Conservation (phyloP, 2,797 vertebrate species). For the Gambusia yucatana region DNA sequence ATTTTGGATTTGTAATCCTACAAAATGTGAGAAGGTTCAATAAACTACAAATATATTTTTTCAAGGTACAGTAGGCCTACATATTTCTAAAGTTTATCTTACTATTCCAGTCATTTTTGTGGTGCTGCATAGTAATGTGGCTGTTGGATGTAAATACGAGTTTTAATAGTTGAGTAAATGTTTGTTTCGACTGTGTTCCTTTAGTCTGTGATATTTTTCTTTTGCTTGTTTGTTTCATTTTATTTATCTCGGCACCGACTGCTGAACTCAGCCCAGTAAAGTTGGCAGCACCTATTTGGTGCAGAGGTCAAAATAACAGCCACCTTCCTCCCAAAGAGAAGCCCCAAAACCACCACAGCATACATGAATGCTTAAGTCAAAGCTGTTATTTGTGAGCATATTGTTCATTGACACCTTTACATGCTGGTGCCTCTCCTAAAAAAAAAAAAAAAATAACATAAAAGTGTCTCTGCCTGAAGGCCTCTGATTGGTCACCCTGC, state of each 20-base stretch:
- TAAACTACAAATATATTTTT: not conserved
- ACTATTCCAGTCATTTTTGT: conserved; percentile 1
- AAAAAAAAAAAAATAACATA: not conserved
- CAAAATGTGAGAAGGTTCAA: not conserved
- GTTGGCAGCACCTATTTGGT: not conserved
- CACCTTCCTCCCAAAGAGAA: not conserved
- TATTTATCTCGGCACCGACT: conserved; percentile 1
- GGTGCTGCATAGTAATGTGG: not conserved
- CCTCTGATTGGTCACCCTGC: conserved; percentile 1
- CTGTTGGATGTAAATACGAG: not conserved
- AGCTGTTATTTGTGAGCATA: not conserved
- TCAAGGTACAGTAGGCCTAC: not conserved
- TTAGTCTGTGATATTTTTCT: conserved; percentile 8
- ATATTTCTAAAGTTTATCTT: not conserved
- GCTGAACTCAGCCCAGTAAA: conserved; percentile 6
- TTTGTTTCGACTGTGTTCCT: not conserved
- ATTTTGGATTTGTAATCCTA: not conserved
- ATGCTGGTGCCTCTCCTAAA: not conserved
- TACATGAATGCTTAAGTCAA: not conserved
- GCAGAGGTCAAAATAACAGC: not conserved
- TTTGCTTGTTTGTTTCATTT: too few relatives aligned
- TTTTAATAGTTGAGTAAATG: not conserved
- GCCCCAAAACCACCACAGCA: not conserved
- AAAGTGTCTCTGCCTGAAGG: conserved; percentile 8
- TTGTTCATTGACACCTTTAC: conserved; percentile 35